Base-by-base conservation (phyloP, 1,140 invertebrate genomes). In the Eciton burchellii region DNA sequence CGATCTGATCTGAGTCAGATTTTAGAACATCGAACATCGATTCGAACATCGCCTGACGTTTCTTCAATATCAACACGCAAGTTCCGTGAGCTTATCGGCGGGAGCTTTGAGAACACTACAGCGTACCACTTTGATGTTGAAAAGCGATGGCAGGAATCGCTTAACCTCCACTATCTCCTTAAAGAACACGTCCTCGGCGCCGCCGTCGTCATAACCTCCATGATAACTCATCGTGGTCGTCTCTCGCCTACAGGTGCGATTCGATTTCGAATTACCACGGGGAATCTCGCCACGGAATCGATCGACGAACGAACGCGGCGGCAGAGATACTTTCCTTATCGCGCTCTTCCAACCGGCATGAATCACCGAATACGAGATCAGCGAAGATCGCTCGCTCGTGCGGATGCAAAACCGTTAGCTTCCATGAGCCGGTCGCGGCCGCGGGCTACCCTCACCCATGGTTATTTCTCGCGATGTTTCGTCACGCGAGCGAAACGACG, bases 71-170 rank as follows among this genome's bases (percentile, higher is more conserved):
- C 6, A 16, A 52, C 11, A n/a, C 21, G 26, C 26, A 26, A 63
- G 59, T 26, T 52, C 16, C 43, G 14, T 43, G 29, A 59, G 2
- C 14, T 72, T 52, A 72, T 63, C 26, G 24, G 24, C 26, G 24
- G n/a, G 43, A 24, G 12, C 43, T 65, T 26, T 21, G 26, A 52
- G 59, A 65, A 43, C n/a, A n/a, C 19, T 68, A 14, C 45, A 52
- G 68, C 93, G 83, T 92, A 94, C 94, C 93, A 94, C 94, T 94
- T 94, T 94, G 77, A 94, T 93, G 74, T 93, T 93, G 82, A 93
- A 92, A 19, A 94, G 90, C 8, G 94, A 94, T 0, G 94, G 94
- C 9, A 94, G 86, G 60, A 93, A 88, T 45, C 92, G 90, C 85
- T 93, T 94, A 41, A 94, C 89, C 83, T 92, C 91, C n/a, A 90